Percentiles rank a stretch among this genome's conserved stretches.
Evolutionary conservation across 2,888 invertebrate species (phyloP).

Genomic region (Idaea biselata): DNA sequence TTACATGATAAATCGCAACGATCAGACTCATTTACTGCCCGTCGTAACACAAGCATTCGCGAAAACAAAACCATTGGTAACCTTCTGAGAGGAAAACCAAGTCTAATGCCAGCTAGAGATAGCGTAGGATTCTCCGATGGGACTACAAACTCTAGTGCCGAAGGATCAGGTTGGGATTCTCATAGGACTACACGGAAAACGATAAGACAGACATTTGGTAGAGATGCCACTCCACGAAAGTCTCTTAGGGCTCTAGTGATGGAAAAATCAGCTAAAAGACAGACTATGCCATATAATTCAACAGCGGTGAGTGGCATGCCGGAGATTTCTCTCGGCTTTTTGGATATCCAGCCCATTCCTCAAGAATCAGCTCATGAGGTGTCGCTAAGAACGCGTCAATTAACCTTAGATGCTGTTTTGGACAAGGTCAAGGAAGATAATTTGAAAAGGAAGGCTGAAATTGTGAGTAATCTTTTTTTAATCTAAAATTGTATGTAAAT

Average conservation of each 20-base stretch:
- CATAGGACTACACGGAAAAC: constrained; percentile 69
- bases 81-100: constrained; percentile 39
- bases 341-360: constrained; percentile 26
- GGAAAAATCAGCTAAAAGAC: constrained; percentile 64
- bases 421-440: constrained; percentile 52
- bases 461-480: constrained; percentile 45
- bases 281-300: constrained; percentile 44
- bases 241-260: constrained; percentile 65
- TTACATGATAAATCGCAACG: constrained; percentile 39
- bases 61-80: constrained; percentile 49
- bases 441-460: constrained; percentile 44
- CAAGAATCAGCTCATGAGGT: constrained; percentile 44
- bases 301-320: constrained; percentile 32
- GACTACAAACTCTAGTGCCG: constrained; percentile 54
- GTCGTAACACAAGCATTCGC: constrained; percentile 48
- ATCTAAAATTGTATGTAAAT: neutral
- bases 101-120: constrained; percentile 46
- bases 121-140: constrained; percentile 51
- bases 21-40: constrained; percentile 43
- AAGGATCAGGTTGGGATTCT: constrained; percentile 71
- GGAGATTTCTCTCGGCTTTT: constrained; percentile 29
- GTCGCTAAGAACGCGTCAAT: constrained; percentile 44
- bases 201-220: constrained; percentile 63
- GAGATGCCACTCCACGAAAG: constrained; percentile 62
- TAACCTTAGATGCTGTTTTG: constrained; percentile 47